These are phyloP conservation scores for Delphinapterus leucas DNA, from an alignment of 2,113 vertebrate genomes.

Conservation along the genomic window DNA sequence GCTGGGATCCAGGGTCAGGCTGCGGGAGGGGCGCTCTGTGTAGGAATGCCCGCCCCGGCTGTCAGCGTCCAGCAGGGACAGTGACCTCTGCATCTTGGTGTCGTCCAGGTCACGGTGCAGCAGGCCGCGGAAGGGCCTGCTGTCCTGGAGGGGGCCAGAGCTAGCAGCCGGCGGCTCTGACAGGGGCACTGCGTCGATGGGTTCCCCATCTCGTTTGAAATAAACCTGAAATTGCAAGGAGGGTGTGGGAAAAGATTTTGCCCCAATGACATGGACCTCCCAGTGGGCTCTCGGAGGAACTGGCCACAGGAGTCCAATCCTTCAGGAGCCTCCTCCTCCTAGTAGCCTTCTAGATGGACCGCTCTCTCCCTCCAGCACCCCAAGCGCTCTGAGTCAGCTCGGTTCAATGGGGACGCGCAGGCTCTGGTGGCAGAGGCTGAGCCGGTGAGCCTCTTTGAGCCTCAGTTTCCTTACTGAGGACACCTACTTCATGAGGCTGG, in stretches of 20 bases:
- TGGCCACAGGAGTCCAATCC: neutral
- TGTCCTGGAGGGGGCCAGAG: constrained; percentile 61
- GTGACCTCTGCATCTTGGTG: constrained; percentile 89
- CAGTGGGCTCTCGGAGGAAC: neutral
- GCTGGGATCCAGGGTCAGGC: constrained; percentile 81
- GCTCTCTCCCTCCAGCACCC: neutral
- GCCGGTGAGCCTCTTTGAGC: neutral
- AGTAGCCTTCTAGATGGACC: neutral
- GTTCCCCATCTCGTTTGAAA: constrained; percentile 93
- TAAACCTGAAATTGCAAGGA: constrained; percentile 85
- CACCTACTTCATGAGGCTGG: neutral
- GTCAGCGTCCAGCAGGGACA: constrained; percentile 85
- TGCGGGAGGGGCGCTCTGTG: constrained; percentile 82
- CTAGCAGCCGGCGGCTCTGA: constrained; percentile 79
- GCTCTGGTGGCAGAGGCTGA: neutral
- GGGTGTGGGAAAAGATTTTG: neutral
- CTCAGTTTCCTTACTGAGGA: neutral
- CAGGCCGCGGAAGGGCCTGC: constrained; percentile 81
- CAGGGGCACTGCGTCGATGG: constrained; percentile 89
- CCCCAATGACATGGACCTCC: fast-evolving
- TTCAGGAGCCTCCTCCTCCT: neutral
- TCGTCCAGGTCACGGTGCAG: constrained; percentile 90
- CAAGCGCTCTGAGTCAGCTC: fast-evolving
- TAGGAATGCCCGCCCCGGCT: constrained; percentile 72
- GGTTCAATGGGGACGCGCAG: fast-evolving